Conservation (phyloP, 2,888 invertebrate genomes). For the Mongoloraphidia duomilia region DNA sequence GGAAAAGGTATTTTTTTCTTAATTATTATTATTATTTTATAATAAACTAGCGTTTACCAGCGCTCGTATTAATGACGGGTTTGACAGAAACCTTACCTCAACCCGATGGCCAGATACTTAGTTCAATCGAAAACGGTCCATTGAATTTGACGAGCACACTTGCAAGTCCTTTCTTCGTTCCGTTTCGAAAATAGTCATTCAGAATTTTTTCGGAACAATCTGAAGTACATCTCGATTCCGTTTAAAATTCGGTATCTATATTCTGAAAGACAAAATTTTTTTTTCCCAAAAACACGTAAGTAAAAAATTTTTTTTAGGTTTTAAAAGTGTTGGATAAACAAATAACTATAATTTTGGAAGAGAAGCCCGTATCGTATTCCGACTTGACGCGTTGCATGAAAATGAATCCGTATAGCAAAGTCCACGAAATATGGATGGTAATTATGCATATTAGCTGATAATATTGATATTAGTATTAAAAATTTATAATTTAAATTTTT, state of each 20-base stretch:
- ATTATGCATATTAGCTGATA: no score
- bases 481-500: no score
- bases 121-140: no score
- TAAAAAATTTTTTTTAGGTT: neutral
- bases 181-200: neutral
- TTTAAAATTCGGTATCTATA: neutral
- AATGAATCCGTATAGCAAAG: neutral
- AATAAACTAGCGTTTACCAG: no score
- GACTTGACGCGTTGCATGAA: neutral
- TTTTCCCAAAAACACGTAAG: no score
- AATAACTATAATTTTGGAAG: neutral
- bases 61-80: no score
- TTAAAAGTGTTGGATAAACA: slow-evolving; percentile 1
- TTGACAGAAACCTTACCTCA: no score
- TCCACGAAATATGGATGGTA: slow-evolving; percentile 1
- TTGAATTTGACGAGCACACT: no score
- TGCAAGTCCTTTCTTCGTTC: no score
- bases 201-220: neutral
- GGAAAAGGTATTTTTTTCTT: slow-evolving; percentile 1
- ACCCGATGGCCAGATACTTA: no score
- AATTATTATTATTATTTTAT: neutral
- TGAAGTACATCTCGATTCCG: neutral
- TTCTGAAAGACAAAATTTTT: neutral
- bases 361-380: neutral
- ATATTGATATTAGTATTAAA: neutral